Evolutionary conservation across 2,888 invertebrate species (phyloP), one percentile per base, ranked within the genome.

Genomic region (Tinea trinotella): DNA sequence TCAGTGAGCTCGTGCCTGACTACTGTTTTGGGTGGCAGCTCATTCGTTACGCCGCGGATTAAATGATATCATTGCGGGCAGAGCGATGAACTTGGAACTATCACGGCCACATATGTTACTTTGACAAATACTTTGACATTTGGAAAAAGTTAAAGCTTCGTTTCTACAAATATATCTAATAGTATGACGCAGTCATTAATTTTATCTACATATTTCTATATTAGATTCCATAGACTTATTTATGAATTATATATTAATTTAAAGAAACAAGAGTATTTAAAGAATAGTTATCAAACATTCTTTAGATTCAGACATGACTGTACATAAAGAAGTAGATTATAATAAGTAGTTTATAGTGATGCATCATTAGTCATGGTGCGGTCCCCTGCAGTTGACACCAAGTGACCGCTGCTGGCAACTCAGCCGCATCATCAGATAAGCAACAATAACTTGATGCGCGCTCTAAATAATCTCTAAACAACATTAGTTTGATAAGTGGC

Each of bases 391-490:
- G 40, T 12, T 13, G 20, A 19, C 17, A 22, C 35, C 34, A 56
- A 54, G 56, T 58, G 58, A 44, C 57, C 57, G 55, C 55, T 55
- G 60, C 57, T 57, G 54, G 56, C 58, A 56, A 56, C 58, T 59
- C 60, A 58, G 61, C 68, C 70, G 66, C 74, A 71, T 72, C 78
- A 79, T 82, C 82, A 69, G 83, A 83, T 83, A 84, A 83, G 74
- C 71, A 70, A 76, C 78, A 78, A 79, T 80, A 78, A 77, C 74
- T 74, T 74, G 76, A 75, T 76, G 70, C 67, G 69, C 76, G 77
- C 75, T 76, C 82, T 68, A 80, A 78, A 84, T 85, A 82, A 80
- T 74, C 78, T 68, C 63, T 57, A 63, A 57, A 64, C 64, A 61
- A 66, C 76, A 84, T 84, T 81, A 82, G 76, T 83, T 78, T 84